Percentiles rank a stretch among this genome's conserved stretches.
Conservation (phyloP, 2,113 vertebrate species). For the Stomatorhinus ivindoensis region DNA sequence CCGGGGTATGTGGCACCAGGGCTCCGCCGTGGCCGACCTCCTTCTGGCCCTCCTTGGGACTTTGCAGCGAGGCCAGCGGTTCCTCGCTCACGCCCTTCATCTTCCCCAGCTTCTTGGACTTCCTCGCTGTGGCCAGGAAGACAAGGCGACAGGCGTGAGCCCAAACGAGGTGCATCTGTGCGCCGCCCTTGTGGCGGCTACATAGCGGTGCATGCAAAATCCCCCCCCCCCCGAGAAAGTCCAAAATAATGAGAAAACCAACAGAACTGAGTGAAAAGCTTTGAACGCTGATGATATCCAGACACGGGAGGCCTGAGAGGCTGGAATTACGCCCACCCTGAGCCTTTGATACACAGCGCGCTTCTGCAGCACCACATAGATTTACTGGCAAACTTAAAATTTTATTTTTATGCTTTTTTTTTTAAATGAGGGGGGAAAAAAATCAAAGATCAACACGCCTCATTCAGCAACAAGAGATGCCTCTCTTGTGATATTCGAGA, state of each 20-base stretch:
- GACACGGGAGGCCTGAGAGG: neutral
- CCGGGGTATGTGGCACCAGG: constrained; percentile 76
- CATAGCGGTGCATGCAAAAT: neutral
- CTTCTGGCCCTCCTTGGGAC: constrained; percentile 77
- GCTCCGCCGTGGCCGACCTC: constrained; percentile 70
- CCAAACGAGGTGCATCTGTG: neutral
- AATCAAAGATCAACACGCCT: neutral
- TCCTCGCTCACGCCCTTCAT: constrained; percentile 88
- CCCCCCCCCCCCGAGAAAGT: neutral
- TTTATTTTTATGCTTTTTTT: neutral
- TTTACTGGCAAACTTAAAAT: neutral
- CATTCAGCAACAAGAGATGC: neutral
- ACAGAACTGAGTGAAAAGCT: neutral
- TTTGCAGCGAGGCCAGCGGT: constrained; percentile 59
- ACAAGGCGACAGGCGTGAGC: neutral
- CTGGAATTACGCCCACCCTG: neutral
- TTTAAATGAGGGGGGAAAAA: neutral
- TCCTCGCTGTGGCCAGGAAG: constrained; percentile 67
- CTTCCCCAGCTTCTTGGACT: constrained; percentile 95
- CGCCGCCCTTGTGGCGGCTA: neutral
- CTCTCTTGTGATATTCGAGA: neutral
- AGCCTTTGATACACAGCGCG: neutral
- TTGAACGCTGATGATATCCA: neutral
- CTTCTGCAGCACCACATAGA: neutral
- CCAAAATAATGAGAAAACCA: neutral